These are phyloP conservation scores for Aplodontia rufa DNA, from an alignment of 2,113 vertebrate species.

Conservation along the genomic window DNA sequence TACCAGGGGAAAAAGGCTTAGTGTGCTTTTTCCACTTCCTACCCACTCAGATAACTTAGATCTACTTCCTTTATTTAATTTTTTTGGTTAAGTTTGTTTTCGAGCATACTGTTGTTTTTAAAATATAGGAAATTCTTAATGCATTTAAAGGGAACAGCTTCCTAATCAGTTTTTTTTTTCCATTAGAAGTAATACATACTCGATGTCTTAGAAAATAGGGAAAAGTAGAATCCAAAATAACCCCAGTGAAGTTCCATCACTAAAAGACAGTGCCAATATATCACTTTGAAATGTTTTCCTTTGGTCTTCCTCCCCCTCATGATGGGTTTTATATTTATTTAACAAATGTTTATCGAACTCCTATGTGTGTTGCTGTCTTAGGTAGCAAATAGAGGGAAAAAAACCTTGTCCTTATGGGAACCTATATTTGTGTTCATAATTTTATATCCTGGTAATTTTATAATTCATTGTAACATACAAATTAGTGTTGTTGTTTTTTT, in stretches of 20 bases:
- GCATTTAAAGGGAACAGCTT: slow-evolving; percentile 48
- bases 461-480: background rate
- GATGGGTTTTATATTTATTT: slow-evolving; percentile 37
- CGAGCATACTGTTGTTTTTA: background rate
- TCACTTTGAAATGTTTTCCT: slow-evolving; percentile 24
- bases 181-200: background rate
- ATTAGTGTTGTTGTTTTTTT: too few relatives aligned
- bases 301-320: background rate
- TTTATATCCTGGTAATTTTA: slow-evolving; percentile 20
- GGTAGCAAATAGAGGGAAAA: background rate
- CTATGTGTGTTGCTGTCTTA: background rate
- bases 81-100: slow-evolving; percentile 29
- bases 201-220: background rate
- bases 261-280: background rate
- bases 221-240: background rate
- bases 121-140: slow-evolving; percentile 55
- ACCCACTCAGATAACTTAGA: slow-evolving; percentile 32
- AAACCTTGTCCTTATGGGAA: background rate
- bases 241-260: background rate
- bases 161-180: background rate
- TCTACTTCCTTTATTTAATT: slow-evolving; percentile 58
- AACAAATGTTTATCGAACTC: background rate
- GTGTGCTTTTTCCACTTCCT: slow-evolving; percentile 53
- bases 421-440: background rate
- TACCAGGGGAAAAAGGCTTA: background rate